A percentile compares a stretch with the other conserved stretches of the same genome.
Evolutionary conservation across 2,797 vertebrate genomes (phyloP).

Genomic region (Chaunax sp.): DNA sequence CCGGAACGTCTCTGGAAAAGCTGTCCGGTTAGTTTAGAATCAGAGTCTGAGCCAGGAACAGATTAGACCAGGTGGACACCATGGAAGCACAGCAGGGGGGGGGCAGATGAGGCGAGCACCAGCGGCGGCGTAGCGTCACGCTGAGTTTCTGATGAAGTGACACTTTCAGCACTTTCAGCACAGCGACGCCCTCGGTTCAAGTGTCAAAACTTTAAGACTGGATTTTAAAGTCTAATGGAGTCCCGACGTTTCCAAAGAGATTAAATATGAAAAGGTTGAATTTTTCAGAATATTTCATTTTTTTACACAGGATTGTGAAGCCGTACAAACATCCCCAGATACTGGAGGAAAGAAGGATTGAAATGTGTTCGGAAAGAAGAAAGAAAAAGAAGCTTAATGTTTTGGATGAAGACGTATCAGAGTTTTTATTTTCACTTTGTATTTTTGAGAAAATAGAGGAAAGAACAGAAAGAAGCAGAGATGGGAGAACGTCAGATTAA

Average conservation of each 20-base stretch:
- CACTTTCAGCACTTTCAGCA: not conserved
- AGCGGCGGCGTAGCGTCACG: slow-evolving; percentile 3
- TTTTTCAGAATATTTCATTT: too few relatives aligned
- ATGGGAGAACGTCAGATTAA: too few relatives aligned
- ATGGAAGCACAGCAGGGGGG: not conserved
- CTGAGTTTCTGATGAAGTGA: slow-evolving; percentile 11
- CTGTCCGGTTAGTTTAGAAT: too few relatives aligned
- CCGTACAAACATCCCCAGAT: too few relatives aligned
- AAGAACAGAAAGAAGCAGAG: too few relatives aligned
- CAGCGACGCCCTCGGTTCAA: not conserved
- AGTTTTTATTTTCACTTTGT: too few relatives aligned
- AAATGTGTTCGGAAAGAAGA: too few relatives aligned
- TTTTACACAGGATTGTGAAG: too few relatives aligned
- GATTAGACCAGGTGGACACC: not conserved
- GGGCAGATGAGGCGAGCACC: not conserved
- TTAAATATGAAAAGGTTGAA: not conserved
- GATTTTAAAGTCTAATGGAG: not conserved
- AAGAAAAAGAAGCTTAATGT: too few relatives aligned
- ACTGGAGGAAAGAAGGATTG: too few relatives aligned
- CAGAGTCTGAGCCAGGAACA: not conserved
- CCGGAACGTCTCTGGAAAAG: not conserved
- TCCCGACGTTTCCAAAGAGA: not conserved
- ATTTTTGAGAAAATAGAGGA: too few relatives aligned
- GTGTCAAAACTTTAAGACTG: not conserved
- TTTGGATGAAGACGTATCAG: too few relatives aligned